phyloP scores from a whole-genome alignment of 1,140 invertebrate genomes.

The Halictus rubicundus region DNA sequence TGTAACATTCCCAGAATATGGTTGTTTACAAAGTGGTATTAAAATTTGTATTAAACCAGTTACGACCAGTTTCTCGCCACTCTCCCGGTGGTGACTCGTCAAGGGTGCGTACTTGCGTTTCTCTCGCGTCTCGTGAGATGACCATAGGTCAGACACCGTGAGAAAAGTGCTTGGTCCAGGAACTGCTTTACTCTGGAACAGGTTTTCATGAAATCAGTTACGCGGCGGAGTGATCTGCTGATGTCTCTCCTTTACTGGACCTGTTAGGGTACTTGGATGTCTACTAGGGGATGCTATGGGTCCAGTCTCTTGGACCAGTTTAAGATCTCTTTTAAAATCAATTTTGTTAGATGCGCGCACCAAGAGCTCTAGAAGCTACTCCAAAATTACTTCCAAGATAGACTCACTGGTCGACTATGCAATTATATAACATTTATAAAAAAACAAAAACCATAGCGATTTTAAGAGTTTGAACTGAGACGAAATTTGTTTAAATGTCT shows the following conservation, averaged over 20 bases:
- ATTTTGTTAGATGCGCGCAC: neutral
- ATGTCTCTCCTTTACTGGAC: neutral
- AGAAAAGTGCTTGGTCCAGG: constrained; percentile 71
- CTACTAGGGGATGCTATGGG: neutral
- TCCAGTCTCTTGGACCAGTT: neutral
- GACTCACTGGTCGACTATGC: neutral
- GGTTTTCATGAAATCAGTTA: constrained; percentile 60
- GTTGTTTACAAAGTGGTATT: neutral
- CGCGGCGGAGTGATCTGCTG: constrained; percentile 2
- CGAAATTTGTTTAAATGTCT: no score
- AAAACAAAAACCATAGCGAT: no score
- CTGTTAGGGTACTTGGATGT: neutral
- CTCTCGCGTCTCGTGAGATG: constrained; percentile 65
- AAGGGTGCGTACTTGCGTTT: constrained; percentile 45
- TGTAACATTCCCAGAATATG: neutral
- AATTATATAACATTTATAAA: no score
- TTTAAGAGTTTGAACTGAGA: no score
- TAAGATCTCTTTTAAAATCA: neutral
- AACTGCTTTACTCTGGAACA: constrained; percentile 50
- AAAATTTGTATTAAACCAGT: constrained; percentile 38
- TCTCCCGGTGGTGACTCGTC: constrained; percentile 28
- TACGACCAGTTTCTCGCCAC: constrained; percentile 54
- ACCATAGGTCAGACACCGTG: constrained; percentile 73
- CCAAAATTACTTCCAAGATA: no score
- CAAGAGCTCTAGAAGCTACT: no score